Conservation (phyloP, 2,888 invertebrate genomes). For the Lochmaea crataegi region DNA sequence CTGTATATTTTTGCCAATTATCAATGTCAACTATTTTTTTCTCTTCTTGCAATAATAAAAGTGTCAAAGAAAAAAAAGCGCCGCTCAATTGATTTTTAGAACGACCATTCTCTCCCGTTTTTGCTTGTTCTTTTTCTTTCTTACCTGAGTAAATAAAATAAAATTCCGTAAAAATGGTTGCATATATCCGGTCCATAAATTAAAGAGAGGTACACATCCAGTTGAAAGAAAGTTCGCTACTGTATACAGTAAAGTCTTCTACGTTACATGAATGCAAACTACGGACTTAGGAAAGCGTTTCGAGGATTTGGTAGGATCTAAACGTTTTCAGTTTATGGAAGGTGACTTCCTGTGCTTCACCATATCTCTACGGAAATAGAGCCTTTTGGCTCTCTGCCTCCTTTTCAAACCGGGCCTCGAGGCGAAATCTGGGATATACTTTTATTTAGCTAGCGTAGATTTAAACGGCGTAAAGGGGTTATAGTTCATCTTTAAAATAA, state of each 20-base stretch:
- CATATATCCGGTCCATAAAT: conserved; percentile 35
- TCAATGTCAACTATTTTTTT: too few species aligned
- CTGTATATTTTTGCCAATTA: too few species aligned
- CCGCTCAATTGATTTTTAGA: conserved; percentile 11
- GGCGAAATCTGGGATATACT: conserved; percentile 37
- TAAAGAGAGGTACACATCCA: conserved; percentile 32
- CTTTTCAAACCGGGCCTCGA: conserved; percentile 40
- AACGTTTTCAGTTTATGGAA: conserved; percentile 62
- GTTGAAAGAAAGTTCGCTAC: conserved; percentile 30
- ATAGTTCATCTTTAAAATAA: not conserved
- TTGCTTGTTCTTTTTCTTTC: not conserved
- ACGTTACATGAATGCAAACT: conserved; percentile 63
- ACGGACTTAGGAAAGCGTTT: conserved; percentile 60
- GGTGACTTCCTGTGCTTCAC: conserved; percentile 60
- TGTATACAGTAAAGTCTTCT: conserved; percentile 51
- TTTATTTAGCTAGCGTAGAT: conserved; percentile 19
- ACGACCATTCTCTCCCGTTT: not conserved
- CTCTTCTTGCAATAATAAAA: not conserved
- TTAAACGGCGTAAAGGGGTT: not conserved
- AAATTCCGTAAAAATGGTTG: conserved; percentile 21
- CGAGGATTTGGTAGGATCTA: conserved; percentile 62
- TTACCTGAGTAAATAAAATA: not conserved
- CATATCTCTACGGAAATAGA: conserved; percentile 56
- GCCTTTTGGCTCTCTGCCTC: conserved; percentile 46
- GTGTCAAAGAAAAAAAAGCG: not conserved